These are phyloP conservation scores for Seira sanloemensis DNA, from an alignment of 2,888 invertebrate genomes.

Conservation along the genomic window DNA sequence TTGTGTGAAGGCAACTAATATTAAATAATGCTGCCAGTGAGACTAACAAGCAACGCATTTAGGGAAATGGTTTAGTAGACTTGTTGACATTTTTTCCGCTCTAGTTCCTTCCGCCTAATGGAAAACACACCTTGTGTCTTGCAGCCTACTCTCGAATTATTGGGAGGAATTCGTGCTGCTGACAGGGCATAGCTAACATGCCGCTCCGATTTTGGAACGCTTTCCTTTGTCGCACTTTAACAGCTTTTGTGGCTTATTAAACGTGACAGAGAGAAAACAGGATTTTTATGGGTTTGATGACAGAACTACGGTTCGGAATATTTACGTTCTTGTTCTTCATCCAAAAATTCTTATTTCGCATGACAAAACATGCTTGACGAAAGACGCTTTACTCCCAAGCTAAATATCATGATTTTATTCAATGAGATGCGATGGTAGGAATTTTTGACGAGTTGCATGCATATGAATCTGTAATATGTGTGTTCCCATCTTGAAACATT, in stretches of 20 bases:
- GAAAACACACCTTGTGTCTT: slow-evolving; percentile 22
- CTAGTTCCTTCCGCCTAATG: neutral
- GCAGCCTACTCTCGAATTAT: neutral
- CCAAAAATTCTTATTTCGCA: neutral
- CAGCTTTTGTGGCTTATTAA: slow-evolving; percentile 30
- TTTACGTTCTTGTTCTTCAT: neutral
- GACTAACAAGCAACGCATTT: neutral
- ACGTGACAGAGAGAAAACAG: slow-evolving; percentile 9
- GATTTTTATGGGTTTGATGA: slow-evolving; percentile 24
- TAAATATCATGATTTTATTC: too few species aligned
- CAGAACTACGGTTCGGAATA: neutral
- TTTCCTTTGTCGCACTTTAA: neutral
- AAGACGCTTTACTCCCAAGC: too few species aligned
- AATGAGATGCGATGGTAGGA: too few species aligned
- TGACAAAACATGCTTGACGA: neutral
- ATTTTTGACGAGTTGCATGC: too few species aligned
- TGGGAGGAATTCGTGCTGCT: neutral
- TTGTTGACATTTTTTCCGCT: neutral
- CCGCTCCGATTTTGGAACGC: neutral
- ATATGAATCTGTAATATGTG: too few species aligned
- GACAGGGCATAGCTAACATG: neutral
- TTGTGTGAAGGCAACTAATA: neutral
- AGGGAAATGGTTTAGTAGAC: neutral
- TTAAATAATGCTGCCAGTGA: neutral
- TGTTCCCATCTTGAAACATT: too few species aligned